These are phyloP conservation scores for Phortica okadai DNA, from an alignment of 2,888 invertebrate species.

Conservation along the genomic window DNA sequence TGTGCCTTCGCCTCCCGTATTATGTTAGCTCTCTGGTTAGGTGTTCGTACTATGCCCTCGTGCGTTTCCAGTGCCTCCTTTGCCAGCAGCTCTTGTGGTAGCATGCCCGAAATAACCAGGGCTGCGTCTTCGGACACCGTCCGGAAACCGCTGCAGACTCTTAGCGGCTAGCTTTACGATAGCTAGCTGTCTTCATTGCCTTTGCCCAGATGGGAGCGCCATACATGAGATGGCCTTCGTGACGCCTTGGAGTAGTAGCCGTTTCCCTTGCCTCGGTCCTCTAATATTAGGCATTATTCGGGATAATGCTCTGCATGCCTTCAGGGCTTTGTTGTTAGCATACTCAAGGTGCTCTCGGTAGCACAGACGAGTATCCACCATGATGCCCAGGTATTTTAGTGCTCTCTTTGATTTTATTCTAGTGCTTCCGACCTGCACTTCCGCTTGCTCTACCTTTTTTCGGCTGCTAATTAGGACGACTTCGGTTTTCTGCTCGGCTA, in stretches of 20 bases:
- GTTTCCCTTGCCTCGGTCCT: neutral
- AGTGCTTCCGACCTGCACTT: too few species aligned
- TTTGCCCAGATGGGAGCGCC: neutral
- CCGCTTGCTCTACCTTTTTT: too few species aligned
- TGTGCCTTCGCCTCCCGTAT: too few species aligned
- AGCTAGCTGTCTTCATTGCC: neutral
- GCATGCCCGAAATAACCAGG: constrained; percentile 1
- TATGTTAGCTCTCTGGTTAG: too few species aligned
- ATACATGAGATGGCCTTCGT: neutral
- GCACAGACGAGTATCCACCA: constrained; percentile 1
- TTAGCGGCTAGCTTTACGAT: neutral
- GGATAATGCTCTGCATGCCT: neutral
- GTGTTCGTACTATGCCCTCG: too few species aligned
- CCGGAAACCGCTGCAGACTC: neutral
- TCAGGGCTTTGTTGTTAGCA: neutral
- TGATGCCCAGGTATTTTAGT: constrained; percentile 4
- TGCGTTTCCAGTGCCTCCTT: too few species aligned
- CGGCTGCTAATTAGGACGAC: too few species aligned
- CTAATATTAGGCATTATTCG: neutral
- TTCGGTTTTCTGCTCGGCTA: too few species aligned
- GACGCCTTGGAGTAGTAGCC: neutral
- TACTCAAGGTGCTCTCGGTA: neutral
- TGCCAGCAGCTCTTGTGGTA: neutral
- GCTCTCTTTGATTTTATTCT: too few species aligned
- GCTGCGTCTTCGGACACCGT: constrained; percentile 24